These are phyloP conservation scores for Lophotis ruficrista DNA, from an alignment of 2,113 vertebrate genomes.

Conservation along the genomic window DNA sequence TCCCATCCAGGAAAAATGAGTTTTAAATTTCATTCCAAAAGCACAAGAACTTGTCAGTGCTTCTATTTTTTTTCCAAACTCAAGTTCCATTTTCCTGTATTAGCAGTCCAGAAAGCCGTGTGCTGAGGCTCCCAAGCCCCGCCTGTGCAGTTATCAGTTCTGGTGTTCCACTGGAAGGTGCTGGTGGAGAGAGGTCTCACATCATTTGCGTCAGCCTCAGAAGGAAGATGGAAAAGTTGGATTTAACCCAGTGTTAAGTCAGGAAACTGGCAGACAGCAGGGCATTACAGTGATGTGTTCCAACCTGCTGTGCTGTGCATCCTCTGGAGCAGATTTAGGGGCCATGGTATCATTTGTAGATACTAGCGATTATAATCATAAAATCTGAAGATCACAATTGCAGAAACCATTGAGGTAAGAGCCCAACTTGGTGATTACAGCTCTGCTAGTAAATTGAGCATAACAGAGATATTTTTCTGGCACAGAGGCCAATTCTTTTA, in stretches of 20 bases:
- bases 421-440: not conserved
- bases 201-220: not conserved
- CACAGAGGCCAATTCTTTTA: not conserved
- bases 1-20: conserved; percentile 15
- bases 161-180: not conserved
- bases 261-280: not conserved
- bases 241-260: not conserved
- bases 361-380: not conserved
- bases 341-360: not conserved
- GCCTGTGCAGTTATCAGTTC: not conserved
- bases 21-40: conserved; percentile 1
- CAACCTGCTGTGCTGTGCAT: not conserved
- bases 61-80: not conserved
- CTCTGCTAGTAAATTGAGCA: not conserved
- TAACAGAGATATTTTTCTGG: not conserved
- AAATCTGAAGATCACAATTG: not conserved
- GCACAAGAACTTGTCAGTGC: not conserved
- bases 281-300: not conserved
- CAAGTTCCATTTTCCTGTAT: not conserved
- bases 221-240: not conserved
- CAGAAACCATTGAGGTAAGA: not conserved
- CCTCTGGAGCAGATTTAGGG: not conserved
- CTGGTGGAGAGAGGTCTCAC: not conserved
- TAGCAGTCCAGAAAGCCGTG: not conserved
- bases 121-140: not conserved